Evolutionary conservation across 2,888 invertebrate species (phyloP), one percentile per base, ranked within the genome.

Genomic region (Mimas tiliae): DNA sequence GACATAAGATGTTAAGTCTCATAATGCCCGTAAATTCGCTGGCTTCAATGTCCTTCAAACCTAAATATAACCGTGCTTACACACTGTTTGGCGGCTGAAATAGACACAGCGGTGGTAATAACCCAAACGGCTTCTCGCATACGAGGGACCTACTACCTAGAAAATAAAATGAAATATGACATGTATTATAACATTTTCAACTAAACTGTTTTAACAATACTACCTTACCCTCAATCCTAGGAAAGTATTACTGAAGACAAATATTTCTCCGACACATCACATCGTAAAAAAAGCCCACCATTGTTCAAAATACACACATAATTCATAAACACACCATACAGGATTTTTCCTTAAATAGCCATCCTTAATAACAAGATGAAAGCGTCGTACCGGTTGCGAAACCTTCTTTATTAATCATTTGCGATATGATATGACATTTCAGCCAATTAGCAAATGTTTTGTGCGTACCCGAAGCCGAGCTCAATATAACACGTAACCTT

Each of bases 371-470:
- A 65, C 45, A 53, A 27, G 47, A 47, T 38, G 33, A 45, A 65
- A 19, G 45, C 52, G 45, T 27, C 33, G 65, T 45, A 33, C 53
- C 53, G 47, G 55, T 55, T 52, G 55, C 48, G 33, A 58, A 58
- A 19, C 65, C 65, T 19, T 55, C 45, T 72, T 74, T 78, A 85
- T 85, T 82, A 80, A 86, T 87, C 85, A 86, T 85, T 74, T 76
- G 74, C 80, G 78, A 80, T 80, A 81, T 79, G 81, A n/a, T n/a
- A 84, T 87, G 85, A 88, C 84, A 82, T 84, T 82, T 80, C 84
- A 85, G 86, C 88, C 89, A 90, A 90, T 91, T 91, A 91, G 88
- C 74, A 80, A 74, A 81, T 81, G 87, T n/a, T 84, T 84, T 81
- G 82, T 83, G 78, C 81, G 74, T 75, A 65, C 71, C 55, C 55